Evolutionary conservation across 2,888 invertebrate genomes (phyloP).

Genomic region (Cheilosia vernalis): DNA sequence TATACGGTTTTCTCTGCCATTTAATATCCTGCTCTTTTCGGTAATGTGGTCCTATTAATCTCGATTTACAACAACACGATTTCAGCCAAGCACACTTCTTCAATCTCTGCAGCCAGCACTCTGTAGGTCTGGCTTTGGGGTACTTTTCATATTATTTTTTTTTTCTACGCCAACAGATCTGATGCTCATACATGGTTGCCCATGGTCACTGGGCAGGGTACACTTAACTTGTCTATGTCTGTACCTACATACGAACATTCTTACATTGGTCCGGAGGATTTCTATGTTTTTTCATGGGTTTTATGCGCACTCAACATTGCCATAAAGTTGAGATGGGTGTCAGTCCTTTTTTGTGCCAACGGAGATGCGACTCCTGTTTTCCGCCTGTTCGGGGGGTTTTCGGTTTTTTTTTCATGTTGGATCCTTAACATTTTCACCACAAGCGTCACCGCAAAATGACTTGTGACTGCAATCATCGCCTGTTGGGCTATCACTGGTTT

Average conservation of each 20-base stretch:
- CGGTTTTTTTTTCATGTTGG: not conserved
- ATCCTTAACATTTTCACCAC: not conserved
- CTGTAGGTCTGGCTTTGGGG: constrained; percentile 2
- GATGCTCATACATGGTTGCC: constrained; percentile 27
- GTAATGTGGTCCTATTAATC: constrained; percentile 50
- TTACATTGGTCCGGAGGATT: not conserved
- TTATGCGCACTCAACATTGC: constrained; percentile 49
- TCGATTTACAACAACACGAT: constrained; percentile 53
- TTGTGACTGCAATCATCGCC: constrained; percentile 14
- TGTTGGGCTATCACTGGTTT: constrained; percentile 1
- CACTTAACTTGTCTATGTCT: not conserved
- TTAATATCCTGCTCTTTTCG: constrained; percentile 57
- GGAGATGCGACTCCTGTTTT: constrained; percentile 26
- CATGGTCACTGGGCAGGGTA: constrained; percentile 5
- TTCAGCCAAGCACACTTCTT: constrained; percentile 43
- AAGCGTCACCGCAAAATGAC: not conserved
- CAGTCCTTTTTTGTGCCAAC: constrained; percentile 34
- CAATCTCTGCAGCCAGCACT: constrained; percentile 11
- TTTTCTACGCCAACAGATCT: constrained; percentile 33
- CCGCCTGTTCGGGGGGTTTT: not conserved
- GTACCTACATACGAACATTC: not conserved
- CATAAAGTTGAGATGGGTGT: constrained; percentile 50
- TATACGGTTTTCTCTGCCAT: constrained; percentile 40
- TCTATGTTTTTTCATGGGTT: constrained; percentile 46
- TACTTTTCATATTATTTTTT: constrained; percentile 10